These are phyloP conservation scores for Gastrophysa polygoni DNA, from an alignment of 2,888 invertebrate genomes.

Conservation along the genomic window DNA sequence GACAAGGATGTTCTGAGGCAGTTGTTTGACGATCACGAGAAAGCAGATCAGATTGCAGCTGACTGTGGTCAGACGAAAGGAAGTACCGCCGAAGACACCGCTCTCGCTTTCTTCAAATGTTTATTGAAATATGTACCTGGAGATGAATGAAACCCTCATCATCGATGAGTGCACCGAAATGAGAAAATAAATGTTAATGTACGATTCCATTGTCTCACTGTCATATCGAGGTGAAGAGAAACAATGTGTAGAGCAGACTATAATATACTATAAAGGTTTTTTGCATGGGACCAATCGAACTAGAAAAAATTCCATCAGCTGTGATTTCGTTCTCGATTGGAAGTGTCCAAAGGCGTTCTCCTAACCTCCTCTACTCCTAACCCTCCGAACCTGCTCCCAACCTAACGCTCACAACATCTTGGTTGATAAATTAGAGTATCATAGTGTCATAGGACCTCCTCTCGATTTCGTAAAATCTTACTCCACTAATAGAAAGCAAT, in stretches of 20 bases:
- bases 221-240: too few species aligned
- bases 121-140: neutral
- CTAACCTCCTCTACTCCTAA: too few species aligned
- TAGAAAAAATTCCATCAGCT: too few species aligned
- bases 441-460: neutral
- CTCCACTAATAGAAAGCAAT: neutral
- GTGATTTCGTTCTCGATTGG: too few species aligned
- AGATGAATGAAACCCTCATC: neutral
- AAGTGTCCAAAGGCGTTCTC: too few species aligned
- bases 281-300: too few species aligned
- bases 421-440: neutral
- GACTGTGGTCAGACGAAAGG: constrained; percentile 8
- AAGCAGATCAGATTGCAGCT: neutral
- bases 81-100: constrained; percentile 3
- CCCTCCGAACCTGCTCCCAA: too few species aligned
- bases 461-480: neutral
- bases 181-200: neutral
- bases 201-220: too few species aligned
- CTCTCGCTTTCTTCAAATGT: constrained; percentile 7
- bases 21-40: neutral
- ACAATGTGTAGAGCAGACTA: too few species aligned
- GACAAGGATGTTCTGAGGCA: constrained; percentile 1
- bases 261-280: too few species aligned
- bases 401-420: neutral
- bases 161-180: neutral